A percentile compares a stretch with the other conserved stretches of the same genome.
Evolutionary conservation across 2,113 vertebrate species (phyloP).

Genomic region (Microcebus ravelobensis): DNA sequence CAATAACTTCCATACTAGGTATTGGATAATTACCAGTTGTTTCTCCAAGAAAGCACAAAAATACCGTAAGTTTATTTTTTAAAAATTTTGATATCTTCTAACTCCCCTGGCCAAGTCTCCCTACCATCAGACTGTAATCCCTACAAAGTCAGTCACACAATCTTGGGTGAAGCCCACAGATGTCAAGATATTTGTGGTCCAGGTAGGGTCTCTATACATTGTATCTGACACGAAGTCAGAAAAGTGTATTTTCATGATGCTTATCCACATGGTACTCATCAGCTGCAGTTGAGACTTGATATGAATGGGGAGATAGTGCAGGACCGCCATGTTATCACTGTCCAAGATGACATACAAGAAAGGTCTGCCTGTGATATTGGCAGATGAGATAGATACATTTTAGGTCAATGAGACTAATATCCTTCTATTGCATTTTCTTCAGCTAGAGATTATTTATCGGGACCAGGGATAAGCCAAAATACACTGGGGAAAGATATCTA

Average conservation of each 20-base stretch:
- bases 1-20: background rate
- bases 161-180: conserved; percentile 85
- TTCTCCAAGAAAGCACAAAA: background rate
- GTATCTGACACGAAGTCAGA: conserved; percentile 87
- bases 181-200: conserved; percentile 86
- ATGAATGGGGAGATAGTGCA: conserved; percentile 90
- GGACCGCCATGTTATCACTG: conserved; percentile 86
- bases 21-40: background rate
- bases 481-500: conserved; percentile 69
- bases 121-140: background rate
- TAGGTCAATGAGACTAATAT: conserved; percentile 88
- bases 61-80: background rate
- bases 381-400: conserved; percentile 87
- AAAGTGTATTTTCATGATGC: conserved; percentile 86
- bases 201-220: conserved; percentile 83
- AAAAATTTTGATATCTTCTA: background rate
- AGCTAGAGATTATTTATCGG: conserved; percentile 89
- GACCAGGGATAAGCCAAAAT: conserved; percentile 91
- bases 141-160: background rate
- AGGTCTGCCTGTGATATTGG: conserved; percentile 87
- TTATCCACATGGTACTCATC: conserved; percentile 87
- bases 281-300: conserved; percentile 85
- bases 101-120: background rate
- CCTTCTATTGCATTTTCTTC: conserved; percentile 88
- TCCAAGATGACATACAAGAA: conserved; percentile 88